Conservation (phyloP, 2,888 invertebrate species). For the Vesta saturnalis region DNA sequence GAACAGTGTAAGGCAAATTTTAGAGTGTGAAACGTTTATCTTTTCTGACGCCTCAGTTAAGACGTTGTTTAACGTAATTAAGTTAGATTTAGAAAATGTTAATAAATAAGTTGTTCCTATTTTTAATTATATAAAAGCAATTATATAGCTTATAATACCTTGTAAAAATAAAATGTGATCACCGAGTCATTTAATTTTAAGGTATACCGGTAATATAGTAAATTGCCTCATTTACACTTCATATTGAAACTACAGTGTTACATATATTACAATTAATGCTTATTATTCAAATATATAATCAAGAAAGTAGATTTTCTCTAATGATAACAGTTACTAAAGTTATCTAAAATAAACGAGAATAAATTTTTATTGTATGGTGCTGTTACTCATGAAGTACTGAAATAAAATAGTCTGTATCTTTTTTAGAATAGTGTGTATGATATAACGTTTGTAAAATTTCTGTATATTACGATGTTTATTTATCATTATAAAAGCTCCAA, state of each 20-base stretch:
- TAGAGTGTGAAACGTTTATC: not conserved
- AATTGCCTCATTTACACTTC: not conserved
- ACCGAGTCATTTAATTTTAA: conserved; percentile 30
- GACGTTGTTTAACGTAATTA: conserved; percentile 4
- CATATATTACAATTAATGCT: not conserved
- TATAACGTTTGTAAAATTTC: conserved; percentile 21
- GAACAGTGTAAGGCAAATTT: not conserved
- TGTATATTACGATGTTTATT: conserved; percentile 28
- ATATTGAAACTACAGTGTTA: not conserved
- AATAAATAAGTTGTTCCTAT: conserved; percentile 26
- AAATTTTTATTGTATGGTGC: not conserved
- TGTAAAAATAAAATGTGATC: conserved; percentile 25
- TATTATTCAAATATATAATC: too few species aligned
- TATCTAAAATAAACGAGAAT: not conserved
- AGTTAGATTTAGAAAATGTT: conserved; percentile 4
- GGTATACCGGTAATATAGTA: not conserved
- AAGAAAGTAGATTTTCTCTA: not conserved
- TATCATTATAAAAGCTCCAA: conserved; percentile 31
- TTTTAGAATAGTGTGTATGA: not conserved
- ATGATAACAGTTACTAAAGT: not conserved
- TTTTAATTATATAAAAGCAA: conserved; percentile 9
- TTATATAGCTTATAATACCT: too few species aligned
- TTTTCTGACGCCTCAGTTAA: not conserved
- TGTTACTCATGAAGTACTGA: not conserved
- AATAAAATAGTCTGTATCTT: not conserved